Conservation (phyloP, 2,113 vertebrate genomes). For the Xiphophorus hellerii region DNA sequence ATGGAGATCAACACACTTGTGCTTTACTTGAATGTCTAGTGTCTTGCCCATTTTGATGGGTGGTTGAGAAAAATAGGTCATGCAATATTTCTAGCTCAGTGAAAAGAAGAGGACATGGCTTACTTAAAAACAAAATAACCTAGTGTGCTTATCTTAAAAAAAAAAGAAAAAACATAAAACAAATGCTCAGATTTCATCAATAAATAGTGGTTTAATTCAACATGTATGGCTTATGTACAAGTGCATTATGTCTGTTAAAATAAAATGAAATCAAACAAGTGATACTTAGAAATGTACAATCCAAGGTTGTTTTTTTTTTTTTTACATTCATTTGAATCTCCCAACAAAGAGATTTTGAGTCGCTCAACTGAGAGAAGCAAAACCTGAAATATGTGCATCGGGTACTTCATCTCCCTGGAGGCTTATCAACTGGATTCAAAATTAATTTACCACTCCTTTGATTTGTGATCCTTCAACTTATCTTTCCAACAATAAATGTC, state of each 20-base stretch:
- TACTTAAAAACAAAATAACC: background rate
- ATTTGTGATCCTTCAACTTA: conserved; percentile 38
- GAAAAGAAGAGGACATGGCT: background rate
- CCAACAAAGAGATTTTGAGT: conserved; percentile 50
- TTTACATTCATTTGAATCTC: conserved; percentile 78
- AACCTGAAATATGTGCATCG: conserved; percentile 63
- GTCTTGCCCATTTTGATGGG: background rate
- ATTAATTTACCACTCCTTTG: conserved; percentile 13
- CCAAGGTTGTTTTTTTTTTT: conserved; percentile 26
- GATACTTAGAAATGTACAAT: conserved; percentile 72
- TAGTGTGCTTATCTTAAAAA: background rate
- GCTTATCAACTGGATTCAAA: conserved; percentile 29
- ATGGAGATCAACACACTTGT: background rate
- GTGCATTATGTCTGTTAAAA: conserved; percentile 78
- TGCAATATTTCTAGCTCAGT: background rate
- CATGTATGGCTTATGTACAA: conserved; percentile 83
- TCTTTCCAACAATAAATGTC: conserved; percentile 21
- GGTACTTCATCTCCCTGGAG: conserved; percentile 28
- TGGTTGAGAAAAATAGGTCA: background rate
- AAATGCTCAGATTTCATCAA: conserved; percentile 60
- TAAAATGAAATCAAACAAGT: conserved; percentile 68
- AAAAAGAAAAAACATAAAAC: conserved; percentile 23
- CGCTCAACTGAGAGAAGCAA: conserved; percentile 49
- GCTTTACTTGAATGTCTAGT: background rate
- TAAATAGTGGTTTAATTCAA: conserved; percentile 84